Evolutionary conservation across 2,888 invertebrate species (phyloP).

Genomic region (Eurytoma adleriae): DNA sequence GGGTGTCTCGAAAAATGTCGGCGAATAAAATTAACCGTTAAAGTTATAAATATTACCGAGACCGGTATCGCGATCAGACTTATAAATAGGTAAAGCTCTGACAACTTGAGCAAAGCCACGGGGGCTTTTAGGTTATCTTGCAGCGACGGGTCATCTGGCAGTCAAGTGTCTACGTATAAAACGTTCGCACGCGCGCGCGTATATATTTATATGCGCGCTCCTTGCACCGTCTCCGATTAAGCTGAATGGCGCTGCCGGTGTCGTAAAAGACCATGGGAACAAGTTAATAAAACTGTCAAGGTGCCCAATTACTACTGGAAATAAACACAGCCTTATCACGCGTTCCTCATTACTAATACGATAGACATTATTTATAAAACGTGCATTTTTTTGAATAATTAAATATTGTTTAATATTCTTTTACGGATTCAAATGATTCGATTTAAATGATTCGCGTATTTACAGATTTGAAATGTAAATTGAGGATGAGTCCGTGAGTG

Average conservation of each 20-base stretch:
- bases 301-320: conserved; percentile 16
- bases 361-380: no score
- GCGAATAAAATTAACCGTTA: conserved; percentile 12
- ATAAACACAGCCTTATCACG: neutral
- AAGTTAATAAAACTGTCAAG: conserved; percentile 71
- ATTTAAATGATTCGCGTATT: neutral
- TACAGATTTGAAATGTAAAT: conserved; percentile 12
- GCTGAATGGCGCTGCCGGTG: conserved; percentile 70
- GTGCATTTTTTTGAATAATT: neutral
- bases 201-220: conserved; percentile 50
- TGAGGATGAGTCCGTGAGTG: neutral
- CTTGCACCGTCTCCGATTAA: conserved; percentile 62
- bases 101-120: conserved; percentile 74
- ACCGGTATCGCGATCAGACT: conserved; percentile 52
- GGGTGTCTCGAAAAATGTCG: neutral
- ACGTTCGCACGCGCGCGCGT: conserved; percentile 62
- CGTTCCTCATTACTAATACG: neutral
- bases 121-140: conserved; percentile 75
- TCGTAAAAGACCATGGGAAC: conserved; percentile 73
- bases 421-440: neutral
- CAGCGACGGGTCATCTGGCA: conserved; percentile 75
- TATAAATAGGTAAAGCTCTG: conserved; percentile 73
- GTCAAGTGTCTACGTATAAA: conserved; percentile 73
- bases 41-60: conserved; percentile 47
- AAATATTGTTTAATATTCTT: neutral